phyloP scores from a whole-genome alignment of 2,888 invertebrate species.

The Drosophila rellima region DNA sequence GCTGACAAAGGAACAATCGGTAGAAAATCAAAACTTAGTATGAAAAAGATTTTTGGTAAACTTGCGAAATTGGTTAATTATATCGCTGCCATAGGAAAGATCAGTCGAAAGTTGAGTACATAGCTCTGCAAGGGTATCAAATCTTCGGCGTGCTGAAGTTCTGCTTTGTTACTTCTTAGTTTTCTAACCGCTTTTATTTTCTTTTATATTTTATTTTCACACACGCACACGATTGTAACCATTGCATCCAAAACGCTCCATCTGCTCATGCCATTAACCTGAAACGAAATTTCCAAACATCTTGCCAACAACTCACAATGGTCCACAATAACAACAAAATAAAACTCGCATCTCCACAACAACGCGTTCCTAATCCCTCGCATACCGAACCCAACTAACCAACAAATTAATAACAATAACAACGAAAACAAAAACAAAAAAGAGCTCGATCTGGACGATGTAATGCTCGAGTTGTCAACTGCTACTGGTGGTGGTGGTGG shows the following conservation, averaged over 20 bases:
- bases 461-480: conserved; percentile 63
- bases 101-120: background rate
- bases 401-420: conserved; percentile 13
- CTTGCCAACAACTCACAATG: conserved; percentile 3
- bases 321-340: conserved; percentile 1
- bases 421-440: conserved; percentile 54
- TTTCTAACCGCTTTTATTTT: conserved; percentile 35
- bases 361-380: conserved; percentile 22
- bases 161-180: conserved; percentile 4
- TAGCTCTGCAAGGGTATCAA: background rate
- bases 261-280: conserved; percentile 40
- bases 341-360: conserved; percentile 10
- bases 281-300: conserved; percentile 12
- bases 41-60: too few relatives aligned
- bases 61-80: too few relatives aligned
- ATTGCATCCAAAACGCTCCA: conserved; percentile 20
- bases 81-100: too few relatives aligned
- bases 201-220: conserved; percentile 33
- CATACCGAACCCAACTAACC: conserved; percentile 45
- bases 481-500: conserved; percentile 41
- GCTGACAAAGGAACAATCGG: too few relatives aligned
- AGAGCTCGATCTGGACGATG: conserved; percentile 81
- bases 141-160: background rate
- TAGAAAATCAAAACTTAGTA: too few relatives aligned
- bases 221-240: conserved; percentile 9